Percentiles rank a stretch among this genome's conserved stretches.
phyloP scores from a whole-genome alignment of 2,113 vertebrate species.

The Protobothrops flavoviridis region DNA sequence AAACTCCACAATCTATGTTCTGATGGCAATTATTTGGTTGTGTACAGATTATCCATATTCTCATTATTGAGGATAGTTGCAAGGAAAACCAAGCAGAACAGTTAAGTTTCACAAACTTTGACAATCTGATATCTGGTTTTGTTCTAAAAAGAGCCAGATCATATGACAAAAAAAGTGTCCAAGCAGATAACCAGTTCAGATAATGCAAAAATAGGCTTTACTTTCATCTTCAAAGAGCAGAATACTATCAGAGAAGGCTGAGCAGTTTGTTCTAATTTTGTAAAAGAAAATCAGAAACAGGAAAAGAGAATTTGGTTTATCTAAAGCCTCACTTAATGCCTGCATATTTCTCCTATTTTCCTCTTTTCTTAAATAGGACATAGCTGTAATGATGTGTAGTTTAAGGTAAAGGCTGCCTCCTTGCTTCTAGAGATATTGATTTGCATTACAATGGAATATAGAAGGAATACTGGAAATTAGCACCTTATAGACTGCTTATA shows the following conservation, averaged over 20 bases:
- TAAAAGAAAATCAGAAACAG: conserved; percentile 4
- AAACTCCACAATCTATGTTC: background rate
- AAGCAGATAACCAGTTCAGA: background rate
- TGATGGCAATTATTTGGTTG: background rate
- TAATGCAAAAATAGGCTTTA: background rate
- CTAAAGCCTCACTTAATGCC: conserved; percentile 3
- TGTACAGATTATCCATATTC: background rate
- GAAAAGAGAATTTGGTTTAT: background rate
- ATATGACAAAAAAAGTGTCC: background rate
- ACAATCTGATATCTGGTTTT: background rate
- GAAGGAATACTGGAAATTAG: background rate
- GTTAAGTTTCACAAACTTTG: background rate
- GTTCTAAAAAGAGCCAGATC: background rate
- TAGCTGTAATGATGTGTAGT: background rate
- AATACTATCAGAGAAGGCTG: background rate
- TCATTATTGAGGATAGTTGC: background rate
- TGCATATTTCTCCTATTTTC: background rate
- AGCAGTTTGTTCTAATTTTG: background rate
- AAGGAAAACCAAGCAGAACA: background rate
- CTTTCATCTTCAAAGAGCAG: conserved; percentile 8
- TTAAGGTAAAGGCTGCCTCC: background rate
- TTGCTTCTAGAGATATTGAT: background rate
- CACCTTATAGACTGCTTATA: background rate
- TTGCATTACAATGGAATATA: background rate
- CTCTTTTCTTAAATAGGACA: background rate